Percentiles rank a stretch among this genome's conserved stretches.
These are phyloP conservation scores for Mustelus asterias DNA, from an alignment of 2,113 vertebrate species.

Conservation along the genomic window DNA sequence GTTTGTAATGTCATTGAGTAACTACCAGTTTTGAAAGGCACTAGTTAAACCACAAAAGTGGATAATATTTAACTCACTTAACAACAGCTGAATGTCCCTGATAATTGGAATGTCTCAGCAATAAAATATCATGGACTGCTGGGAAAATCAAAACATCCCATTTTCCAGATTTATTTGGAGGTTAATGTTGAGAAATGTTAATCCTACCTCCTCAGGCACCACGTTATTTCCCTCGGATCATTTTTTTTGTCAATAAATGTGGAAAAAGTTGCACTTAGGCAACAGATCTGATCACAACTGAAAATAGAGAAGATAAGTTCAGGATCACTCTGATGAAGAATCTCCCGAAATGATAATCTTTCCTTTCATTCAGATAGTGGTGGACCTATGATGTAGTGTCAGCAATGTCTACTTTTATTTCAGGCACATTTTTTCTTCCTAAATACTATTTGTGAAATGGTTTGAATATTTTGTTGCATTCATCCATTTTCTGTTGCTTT, in stretches of 20 bases:
- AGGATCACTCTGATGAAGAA: neutral
- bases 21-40: neutral
- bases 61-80: conserved; percentile 9
- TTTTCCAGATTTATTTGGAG: neutral
- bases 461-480: neutral
- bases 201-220: neutral
- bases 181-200: neutral
- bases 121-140: neutral
- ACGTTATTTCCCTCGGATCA: neutral
- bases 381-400: neutral
- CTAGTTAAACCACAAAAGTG: neutral
- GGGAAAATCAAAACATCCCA: neutral
- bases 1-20: neutral
- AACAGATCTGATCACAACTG: neutral
- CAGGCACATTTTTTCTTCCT: neutral
- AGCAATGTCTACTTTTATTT: neutral
- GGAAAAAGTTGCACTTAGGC: neutral
- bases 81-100: neutral
- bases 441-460: neutral
- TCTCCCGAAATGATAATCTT: neutral
- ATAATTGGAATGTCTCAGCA: neutral
- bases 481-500: neutral
- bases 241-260: neutral
- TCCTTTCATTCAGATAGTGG: neutral
- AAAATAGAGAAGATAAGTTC: neutral